phyloP scores from a whole-genome alignment of 2,113 vertebrate species.

The Rostratula benghalensis region DNA sequence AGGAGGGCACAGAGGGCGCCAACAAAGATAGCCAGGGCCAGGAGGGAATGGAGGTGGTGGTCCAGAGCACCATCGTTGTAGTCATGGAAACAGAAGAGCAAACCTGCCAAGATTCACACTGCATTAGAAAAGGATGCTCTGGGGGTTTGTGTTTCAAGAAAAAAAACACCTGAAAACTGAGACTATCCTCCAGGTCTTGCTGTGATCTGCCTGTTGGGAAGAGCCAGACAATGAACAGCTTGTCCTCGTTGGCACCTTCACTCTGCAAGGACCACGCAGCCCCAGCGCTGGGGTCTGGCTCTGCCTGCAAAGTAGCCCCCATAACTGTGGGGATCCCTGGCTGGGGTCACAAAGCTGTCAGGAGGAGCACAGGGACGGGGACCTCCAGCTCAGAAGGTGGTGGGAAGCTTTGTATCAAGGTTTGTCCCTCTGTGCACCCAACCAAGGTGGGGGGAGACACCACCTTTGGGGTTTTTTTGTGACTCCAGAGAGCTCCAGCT shows the following conservation, averaged over 20 bases:
- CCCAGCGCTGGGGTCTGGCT: accelerated
- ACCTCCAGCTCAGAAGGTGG: background rate
- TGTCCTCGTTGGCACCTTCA: background rate
- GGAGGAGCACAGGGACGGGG: background rate
- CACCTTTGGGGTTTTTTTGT: background rate
- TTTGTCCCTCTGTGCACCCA: background rate
- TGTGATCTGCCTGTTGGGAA: background rate
- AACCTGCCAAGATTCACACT: constrained; percentile 68
- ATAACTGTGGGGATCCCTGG: accelerated
- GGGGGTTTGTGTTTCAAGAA: background rate
- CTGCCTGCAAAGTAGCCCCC: background rate
- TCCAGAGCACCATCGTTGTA: constrained; percentile 78
- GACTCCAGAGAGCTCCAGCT: background rate
- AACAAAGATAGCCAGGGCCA: constrained; percentile 79
- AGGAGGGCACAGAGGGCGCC: constrained; percentile 76
- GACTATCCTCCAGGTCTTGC: background rate
- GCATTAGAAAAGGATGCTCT: background rate
- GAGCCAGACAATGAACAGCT: background rate
- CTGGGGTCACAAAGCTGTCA: background rate
- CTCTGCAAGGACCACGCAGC: background rate
- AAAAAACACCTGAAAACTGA: background rate
- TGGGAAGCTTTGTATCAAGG: background rate
- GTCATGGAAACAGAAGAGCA: constrained; percentile 87
- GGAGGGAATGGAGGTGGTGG: constrained; percentile 85
- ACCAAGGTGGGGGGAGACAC: accelerated